Percentiles rank a stretch among this genome's conserved stretches.
phyloP scores from a whole-genome alignment of 2,888 invertebrate genomes.

The Augochlorella aurata region DNA sequence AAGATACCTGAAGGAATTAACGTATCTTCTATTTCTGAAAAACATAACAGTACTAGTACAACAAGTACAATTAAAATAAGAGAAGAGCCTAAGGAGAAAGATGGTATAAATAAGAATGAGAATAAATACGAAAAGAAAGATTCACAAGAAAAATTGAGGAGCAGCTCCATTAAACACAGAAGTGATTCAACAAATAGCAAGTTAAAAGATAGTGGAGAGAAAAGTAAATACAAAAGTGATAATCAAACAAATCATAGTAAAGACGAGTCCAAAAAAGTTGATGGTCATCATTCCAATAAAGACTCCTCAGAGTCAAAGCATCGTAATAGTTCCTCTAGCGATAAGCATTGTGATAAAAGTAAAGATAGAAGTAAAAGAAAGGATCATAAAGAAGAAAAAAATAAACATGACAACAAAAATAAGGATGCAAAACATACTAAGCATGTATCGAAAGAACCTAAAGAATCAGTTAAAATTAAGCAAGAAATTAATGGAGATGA shows the following conservation, averaged over 20 bases:
- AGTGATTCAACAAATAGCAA: constrained; percentile 53
- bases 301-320: constrained; percentile 71
- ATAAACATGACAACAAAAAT: constrained; percentile 57
- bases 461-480: constrained; percentile 77
- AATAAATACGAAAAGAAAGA: constrained; percentile 64
- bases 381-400: constrained; percentile 63
- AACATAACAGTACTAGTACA: constrained; percentile 30
- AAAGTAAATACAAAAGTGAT: constrained; percentile 71
- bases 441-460: constrained; percentile 66
- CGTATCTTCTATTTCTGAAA: constrained; percentile 42
- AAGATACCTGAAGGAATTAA: not conserved
- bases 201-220: constrained; percentile 62
- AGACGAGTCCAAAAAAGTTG: constrained; percentile 66
- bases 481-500: constrained; percentile 83
- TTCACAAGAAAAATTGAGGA: constrained; percentile 57
- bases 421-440: constrained; percentile 58
- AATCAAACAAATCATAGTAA: constrained; percentile 52
- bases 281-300: constrained; percentile 66
- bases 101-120: constrained; percentile 35
- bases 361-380: constrained; percentile 67
- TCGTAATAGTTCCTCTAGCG: constrained; percentile 74
- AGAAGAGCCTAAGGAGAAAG: constrained; percentile 56
- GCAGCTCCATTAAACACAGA: constrained; percentile 60
- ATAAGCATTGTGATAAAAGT: constrained; percentile 69
- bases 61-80: constrained; percentile 47